These are phyloP conservation scores for Drosophila multiciliata DNA, from an alignment of 2,888 invertebrate genomes.

Conservation along the genomic window DNA sequence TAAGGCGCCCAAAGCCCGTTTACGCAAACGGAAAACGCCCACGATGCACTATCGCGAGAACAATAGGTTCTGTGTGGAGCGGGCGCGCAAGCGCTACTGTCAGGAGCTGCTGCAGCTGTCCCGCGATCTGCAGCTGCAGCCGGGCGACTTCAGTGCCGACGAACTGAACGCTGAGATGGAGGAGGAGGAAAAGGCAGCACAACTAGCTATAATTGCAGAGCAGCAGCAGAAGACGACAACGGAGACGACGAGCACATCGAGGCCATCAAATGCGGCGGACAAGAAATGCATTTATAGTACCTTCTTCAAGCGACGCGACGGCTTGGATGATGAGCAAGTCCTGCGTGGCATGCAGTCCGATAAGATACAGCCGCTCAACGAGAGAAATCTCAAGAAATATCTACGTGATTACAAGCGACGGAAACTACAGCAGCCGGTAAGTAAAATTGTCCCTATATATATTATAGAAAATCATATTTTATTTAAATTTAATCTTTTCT, in stretches of 20 bases:
- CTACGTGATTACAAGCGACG: conserved; percentile 90
- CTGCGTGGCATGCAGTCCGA: conserved; percentile 67
- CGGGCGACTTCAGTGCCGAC: conserved; percentile 88
- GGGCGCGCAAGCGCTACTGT: conserved; percentile 86
- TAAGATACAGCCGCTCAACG: conserved; percentile 67
- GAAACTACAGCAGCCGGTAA: conserved; percentile 89
- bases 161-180: conserved; percentile 53
- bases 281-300: conserved; percentile 82
- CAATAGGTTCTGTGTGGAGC: conserved; percentile 86
- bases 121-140: conserved; percentile 88
- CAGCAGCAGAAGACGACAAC: conserved; percentile 29
- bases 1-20: conserved; percentile 34
- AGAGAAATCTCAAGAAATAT: conserved; percentile 86
- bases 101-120: conserved; percentile 90
- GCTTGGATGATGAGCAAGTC: conserved; percentile 73
- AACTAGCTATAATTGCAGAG: conserved; percentile 33
- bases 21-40: conserved; percentile 61
- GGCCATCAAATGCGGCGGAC: conserved; percentile 66
- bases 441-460: conserved; percentile 46
- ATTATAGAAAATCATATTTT: too few relatives aligned
- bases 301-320: conserved; percentile 71
- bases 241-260: conserved; percentile 13
- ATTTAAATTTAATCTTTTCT: not conserved
- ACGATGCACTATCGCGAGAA: conserved; percentile 83
- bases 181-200: conserved; percentile 45